phyloP scores from a whole-genome alignment of 2,113 vertebrate species.

The Myanophis thanlyinensis region DNA sequence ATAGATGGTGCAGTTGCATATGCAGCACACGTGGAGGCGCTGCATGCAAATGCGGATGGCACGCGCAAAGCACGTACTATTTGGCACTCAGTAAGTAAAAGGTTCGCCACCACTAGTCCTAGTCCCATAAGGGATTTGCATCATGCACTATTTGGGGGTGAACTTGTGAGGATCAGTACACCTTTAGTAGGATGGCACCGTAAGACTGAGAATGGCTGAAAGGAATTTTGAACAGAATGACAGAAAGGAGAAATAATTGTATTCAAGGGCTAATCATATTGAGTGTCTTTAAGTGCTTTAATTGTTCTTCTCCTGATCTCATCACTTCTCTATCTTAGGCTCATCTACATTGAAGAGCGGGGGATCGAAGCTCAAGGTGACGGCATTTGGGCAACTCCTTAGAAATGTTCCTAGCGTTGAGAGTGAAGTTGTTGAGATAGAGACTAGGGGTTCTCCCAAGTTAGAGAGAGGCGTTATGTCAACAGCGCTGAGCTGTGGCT shows the following conservation, averaged over 20 bases:
- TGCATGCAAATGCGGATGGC: too few species aligned
- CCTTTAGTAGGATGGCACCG: background rate
- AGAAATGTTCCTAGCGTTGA: background rate
- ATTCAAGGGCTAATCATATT: background rate
- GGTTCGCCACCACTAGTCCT: too few species aligned
- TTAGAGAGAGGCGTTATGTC: background rate
- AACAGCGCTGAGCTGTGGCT: background rate
- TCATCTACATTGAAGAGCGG: background rate
- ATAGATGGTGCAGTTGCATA: too few species aligned
- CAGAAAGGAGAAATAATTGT: background rate
- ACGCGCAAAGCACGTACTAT: too few species aligned
- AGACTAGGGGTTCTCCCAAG: background rate
- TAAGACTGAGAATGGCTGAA: background rate
- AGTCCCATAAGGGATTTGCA: background rate
- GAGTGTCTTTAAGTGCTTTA: background rate
- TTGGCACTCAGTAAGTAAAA: too few species aligned
- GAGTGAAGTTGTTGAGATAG: background rate
- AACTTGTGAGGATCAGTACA: background rate
- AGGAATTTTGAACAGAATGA: background rate
- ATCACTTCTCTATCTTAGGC: background rate
- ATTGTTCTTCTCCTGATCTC: background rate
- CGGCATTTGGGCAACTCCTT: background rate
- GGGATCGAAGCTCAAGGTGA: background rate
- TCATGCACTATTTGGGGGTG: background rate
- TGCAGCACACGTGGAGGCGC: too few species aligned